Evolutionary conservation across 2,113 vertebrate genomes (phyloP).

Genomic region (Zosterops japonicus): DNA sequence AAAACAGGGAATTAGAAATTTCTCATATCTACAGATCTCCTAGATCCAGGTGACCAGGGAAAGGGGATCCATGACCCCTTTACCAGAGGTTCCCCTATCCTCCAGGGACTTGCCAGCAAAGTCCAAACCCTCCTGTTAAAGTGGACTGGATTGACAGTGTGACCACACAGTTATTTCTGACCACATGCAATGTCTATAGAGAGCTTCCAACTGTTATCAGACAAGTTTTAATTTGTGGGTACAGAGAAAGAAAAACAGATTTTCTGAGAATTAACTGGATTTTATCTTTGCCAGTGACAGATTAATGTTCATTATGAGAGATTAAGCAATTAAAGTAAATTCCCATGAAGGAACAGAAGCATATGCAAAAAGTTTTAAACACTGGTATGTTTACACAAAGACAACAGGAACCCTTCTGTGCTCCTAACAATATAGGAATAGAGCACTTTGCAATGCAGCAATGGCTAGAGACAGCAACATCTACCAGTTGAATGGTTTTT

Average conservation of each 20-base stretch:
- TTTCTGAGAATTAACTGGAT: slow-evolving; percentile 31
- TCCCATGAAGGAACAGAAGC: background rate
- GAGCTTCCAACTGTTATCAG: background rate
- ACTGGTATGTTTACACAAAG: background rate
- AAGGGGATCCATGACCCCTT: background rate
- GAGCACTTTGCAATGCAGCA: background rate
- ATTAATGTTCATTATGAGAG: slow-evolving; percentile 36
- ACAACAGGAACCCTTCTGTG: background rate
- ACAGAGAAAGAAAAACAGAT: background rate
- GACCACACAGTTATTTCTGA: background rate
- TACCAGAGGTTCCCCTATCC: background rate
- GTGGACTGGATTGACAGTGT: background rate
- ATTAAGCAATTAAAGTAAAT: slow-evolving; percentile 6
- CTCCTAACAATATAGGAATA: background rate
- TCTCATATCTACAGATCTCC: background rate
- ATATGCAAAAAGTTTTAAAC: background rate
- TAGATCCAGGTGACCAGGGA: background rate
- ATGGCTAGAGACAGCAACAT: background rate
- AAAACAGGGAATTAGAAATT: background rate
- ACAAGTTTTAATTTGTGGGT: background rate
- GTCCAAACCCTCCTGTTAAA: background rate
- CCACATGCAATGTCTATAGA: background rate
- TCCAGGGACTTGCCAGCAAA: background rate
- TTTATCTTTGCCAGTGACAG: slow-evolving; percentile 25
- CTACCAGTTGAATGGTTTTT: background rate